Percentiles rank a stretch among this genome's conserved stretches.
Conservation (phyloP, 1,140 invertebrate species). For the Drosophila seguyi region DNA sequence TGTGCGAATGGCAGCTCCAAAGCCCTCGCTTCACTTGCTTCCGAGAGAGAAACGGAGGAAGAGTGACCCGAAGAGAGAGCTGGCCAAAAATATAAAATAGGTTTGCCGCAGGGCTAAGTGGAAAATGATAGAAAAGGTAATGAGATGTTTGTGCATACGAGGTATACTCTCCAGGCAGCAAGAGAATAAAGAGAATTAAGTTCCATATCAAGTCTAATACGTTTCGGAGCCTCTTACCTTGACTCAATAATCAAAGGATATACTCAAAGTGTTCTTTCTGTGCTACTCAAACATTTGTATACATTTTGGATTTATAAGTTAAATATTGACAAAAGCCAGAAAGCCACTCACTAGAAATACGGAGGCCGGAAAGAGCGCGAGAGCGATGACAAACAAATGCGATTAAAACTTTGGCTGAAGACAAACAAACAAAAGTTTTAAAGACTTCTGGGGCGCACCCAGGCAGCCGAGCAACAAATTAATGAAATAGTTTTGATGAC, state of each 20-base stretch:
- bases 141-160: constrained; percentile 59
- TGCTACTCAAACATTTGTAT: constrained; percentile 17
- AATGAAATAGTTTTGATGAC: constrained; percentile 61
- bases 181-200: background rate
- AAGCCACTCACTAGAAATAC: constrained; percentile 5
- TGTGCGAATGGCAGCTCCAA: constrained; percentile 70
- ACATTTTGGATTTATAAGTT: constrained; percentile 34
- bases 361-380: background rate
- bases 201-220: background rate
- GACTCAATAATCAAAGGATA: constrained; percentile 6
- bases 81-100: constrained; percentile 38
- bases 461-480: constrained; percentile 51
- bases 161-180: background rate
- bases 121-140: constrained; percentile 49
- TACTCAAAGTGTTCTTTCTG: background rate
- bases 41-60: background rate
- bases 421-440: constrained; percentile 67
- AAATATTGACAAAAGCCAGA: constrained; percentile 36
- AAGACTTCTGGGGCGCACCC: constrained; percentile 43
- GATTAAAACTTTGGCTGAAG: constrained; percentile 61
- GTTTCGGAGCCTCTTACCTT: background rate
- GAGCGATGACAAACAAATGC: constrained; percentile 54
- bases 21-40: constrained; percentile 48
- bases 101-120: constrained; percentile 39
- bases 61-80: background rate